These are phyloP conservation scores for Vulpes vulpes DNA, from an alignment of 2,113 vertebrate genomes.

Conservation along the genomic window DNA sequence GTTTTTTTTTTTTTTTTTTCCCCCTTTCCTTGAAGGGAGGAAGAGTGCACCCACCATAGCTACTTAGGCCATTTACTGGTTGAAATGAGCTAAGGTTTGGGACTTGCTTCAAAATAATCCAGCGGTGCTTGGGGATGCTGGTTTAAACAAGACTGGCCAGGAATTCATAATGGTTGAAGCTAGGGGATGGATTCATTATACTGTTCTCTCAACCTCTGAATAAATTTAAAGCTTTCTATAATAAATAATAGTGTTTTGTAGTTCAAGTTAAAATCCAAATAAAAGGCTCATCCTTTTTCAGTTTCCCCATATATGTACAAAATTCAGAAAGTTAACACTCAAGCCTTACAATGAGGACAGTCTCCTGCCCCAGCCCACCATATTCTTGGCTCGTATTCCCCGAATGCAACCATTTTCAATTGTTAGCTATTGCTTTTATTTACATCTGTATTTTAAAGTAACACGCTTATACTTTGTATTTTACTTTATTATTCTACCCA, in stretches of 20 bases:
- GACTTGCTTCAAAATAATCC: slow-evolving; percentile 22
- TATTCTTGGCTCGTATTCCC: not conserved
- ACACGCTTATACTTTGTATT: not conserved
- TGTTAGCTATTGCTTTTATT: not conserved
- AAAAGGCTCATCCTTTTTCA: not conserved
- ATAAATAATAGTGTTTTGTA: slow-evolving; percentile 34
- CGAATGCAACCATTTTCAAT: not conserved
- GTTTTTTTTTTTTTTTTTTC: not conserved
- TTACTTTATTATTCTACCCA: not conserved
- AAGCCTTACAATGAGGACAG: slow-evolving; percentile 16
- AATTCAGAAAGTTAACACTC: not conserved
- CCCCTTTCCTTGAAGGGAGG: not conserved
- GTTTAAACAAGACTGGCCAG: not conserved
- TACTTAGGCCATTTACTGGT: not conserved
- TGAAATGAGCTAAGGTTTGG: not conserved
- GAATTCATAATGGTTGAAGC: slow-evolving; percentile 19
- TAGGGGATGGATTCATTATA: not conserved
- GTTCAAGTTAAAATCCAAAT: slow-evolving; percentile 42
- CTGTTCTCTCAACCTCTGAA: not conserved
- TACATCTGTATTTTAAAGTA: slow-evolving; percentile 16
- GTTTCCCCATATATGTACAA: not conserved
- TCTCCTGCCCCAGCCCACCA: not conserved
- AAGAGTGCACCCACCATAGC: not conserved
- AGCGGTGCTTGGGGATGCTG: not conserved
- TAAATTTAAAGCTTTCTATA: slow-evolving; percentile 27